These are phyloP conservation scores for Carassius gibelio DNA, from an alignment of 2,113 vertebrate species.

Conservation along the genomic window DNA sequence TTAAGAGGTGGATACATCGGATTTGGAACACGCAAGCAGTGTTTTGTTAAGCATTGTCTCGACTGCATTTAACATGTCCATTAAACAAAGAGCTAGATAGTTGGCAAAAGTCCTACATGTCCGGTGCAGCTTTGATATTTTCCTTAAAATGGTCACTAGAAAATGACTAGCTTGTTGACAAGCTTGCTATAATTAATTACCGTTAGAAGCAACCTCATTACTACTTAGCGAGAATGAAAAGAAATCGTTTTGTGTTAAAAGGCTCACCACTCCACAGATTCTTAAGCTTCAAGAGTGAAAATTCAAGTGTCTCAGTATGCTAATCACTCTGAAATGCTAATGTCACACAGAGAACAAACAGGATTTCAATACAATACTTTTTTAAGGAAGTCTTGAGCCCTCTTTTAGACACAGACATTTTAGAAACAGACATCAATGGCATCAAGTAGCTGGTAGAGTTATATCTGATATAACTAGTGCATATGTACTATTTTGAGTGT, in stretches of 20 bases:
- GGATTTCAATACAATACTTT: conserved; percentile 73
- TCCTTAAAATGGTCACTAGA: conserved; percentile 45
- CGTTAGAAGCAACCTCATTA: conserved; percentile 63
- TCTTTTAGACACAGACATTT: conserved; percentile 52
- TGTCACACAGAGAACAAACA: conserved; percentile 70
- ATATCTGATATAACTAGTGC: not conserved
- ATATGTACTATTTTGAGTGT: not conserved
- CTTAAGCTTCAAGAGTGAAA: conserved; percentile 52
- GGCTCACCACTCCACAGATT: conserved; percentile 57
- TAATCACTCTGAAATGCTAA: conserved; percentile 75
- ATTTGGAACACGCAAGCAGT: not conserved
- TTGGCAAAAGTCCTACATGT: conserved; percentile 41
- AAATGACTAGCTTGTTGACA: conserved; percentile 49
- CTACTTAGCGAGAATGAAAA: conserved; percentile 59
- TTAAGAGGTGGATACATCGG: conserved; percentile 1
- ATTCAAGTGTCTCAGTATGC: conserved; percentile 65
- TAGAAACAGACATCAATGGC: not conserved
- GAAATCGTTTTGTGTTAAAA: conserved; percentile 58
- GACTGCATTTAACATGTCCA: conserved; percentile 34
- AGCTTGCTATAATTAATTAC: conserved; percentile 57
- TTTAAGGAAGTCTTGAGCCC: conserved; percentile 58
- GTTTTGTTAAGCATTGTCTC: conserved; percentile 27
- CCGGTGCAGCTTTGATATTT: conserved; percentile 40
- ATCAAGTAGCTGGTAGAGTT: not conserved
- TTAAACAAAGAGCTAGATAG: conserved; percentile 43